These are phyloP conservation scores for Enteromius argenteus DNA, from an alignment of 2,797 vertebrate species.

Conservation along the genomic window DNA sequence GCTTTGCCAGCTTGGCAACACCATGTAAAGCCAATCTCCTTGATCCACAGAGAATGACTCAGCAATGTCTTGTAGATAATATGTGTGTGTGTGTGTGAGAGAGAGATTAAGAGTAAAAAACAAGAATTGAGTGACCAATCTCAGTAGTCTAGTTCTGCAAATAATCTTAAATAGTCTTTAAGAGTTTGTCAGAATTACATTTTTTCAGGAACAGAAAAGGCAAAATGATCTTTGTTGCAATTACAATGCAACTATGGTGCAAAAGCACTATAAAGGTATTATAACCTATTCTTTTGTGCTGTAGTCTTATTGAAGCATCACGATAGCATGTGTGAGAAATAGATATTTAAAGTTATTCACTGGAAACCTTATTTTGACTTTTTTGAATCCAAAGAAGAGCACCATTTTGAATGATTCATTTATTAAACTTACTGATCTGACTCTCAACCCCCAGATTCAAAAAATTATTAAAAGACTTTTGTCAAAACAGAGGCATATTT, in stretches of 20 bases:
- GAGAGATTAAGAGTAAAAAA: background rate
- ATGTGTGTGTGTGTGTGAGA: background rate
- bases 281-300: background rate
- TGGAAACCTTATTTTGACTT: background rate
- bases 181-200: background rate
- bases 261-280: background rate
- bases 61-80: background rate
- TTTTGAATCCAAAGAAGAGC: background rate
- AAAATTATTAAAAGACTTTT: background rate
- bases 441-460: background rate
- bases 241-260: background rate
- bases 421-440: background rate
- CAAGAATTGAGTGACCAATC: background rate
- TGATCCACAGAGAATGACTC: conserved; percentile 17
- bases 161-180: conserved; percentile 10
- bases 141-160: background rate
- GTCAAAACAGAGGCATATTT: background rate
- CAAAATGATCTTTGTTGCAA: background rate
- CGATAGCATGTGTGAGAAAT: background rate
- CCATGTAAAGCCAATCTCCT: background rate
- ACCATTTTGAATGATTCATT: background rate
- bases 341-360: background rate
- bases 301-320: background rate
- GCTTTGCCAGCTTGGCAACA: conserved; percentile 12
- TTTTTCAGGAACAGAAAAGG: background rate